phyloP scores from a whole-genome alignment of 2,888 invertebrate species.

The Zygogramma bicolorata region DNA sequence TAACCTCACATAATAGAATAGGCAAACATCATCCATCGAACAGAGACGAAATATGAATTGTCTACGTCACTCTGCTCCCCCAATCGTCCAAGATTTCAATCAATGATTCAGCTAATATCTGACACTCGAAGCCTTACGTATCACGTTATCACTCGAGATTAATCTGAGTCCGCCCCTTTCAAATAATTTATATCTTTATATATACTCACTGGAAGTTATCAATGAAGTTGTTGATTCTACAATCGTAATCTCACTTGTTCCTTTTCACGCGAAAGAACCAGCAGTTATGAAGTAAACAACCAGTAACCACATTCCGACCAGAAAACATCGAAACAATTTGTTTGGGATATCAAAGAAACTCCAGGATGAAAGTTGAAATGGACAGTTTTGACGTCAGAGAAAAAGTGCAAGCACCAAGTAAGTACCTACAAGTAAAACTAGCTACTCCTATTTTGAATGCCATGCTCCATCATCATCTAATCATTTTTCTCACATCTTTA shows the following conservation, averaged over 20 bases:
- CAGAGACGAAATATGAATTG: too few relatives aligned
- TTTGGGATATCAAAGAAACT: not conserved
- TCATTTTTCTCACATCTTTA: too few relatives aligned
- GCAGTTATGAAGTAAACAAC: constrained; percentile 35
- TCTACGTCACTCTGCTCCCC: too few relatives aligned
- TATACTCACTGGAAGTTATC: constrained; percentile 33
- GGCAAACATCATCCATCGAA: too few relatives aligned
- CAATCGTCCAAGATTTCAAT: not conserved
- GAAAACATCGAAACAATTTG: not conserved
- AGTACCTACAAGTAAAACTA: too few relatives aligned
- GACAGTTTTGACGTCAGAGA: constrained; percentile 32
- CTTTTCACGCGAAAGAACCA: not conserved
- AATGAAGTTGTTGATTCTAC: constrained; percentile 38
- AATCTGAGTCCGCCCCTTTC: not conserved
- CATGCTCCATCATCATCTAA: too few relatives aligned
- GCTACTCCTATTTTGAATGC: too few relatives aligned
- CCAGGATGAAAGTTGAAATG: constrained; percentile 15
- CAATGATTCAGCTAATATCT: not conserved
- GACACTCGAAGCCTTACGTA: not conserved
- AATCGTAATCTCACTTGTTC: constrained; percentile 32
- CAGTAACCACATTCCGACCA: not conserved
- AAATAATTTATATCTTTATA: constrained; percentile 15
- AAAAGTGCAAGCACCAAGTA: constrained; percentile 29
- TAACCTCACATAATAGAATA: too few relatives aligned
- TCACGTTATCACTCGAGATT: not conserved